phyloP scores from a whole-genome alignment of 2,797 vertebrate species.

The Pseudocheirus occidentalis region DNA sequence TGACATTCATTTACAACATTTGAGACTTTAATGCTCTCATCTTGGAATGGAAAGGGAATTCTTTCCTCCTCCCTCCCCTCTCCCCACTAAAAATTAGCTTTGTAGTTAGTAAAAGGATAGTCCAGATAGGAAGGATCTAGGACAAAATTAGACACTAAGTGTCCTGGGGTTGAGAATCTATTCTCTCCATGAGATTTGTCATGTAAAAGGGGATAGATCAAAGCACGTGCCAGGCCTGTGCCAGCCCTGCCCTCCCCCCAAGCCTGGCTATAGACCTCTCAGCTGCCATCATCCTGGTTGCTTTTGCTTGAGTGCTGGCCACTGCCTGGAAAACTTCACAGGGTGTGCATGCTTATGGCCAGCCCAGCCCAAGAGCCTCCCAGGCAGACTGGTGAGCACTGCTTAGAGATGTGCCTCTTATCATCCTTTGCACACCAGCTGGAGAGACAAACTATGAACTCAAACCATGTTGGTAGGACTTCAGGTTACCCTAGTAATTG shows the following conservation, averaged over 20 bases:
- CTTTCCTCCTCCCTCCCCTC: not conserved
- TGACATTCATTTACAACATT: not conserved
- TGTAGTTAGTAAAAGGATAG: not conserved
- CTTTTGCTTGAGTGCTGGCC: slow-evolving; percentile 69
- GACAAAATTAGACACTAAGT: fast-evolving
- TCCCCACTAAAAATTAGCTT: not conserved
- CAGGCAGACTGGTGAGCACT: not conserved
- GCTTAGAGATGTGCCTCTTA: not conserved
- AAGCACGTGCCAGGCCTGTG: not conserved
- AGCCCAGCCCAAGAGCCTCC: not conserved
- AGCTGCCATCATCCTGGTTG: slow-evolving; percentile 15
- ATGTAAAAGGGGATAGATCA: not conserved
- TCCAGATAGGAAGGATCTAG: not conserved
- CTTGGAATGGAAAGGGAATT: not conserved
- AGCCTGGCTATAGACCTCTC: not conserved
- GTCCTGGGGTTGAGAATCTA: not conserved
- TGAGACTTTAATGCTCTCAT: not conserved
- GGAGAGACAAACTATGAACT: not conserved
- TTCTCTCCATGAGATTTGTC: not conserved
- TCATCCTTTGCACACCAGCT: not conserved
- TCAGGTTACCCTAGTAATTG: not conserved
- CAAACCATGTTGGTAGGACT: not conserved
- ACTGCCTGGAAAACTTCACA: slow-evolving; percentile 26
- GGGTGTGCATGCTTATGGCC: slow-evolving; percentile 26
- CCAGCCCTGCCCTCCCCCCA: not conserved